phyloP scores from a whole-genome alignment of 1,140 invertebrate species.

The Temnothorax longispinosus region DNA sequence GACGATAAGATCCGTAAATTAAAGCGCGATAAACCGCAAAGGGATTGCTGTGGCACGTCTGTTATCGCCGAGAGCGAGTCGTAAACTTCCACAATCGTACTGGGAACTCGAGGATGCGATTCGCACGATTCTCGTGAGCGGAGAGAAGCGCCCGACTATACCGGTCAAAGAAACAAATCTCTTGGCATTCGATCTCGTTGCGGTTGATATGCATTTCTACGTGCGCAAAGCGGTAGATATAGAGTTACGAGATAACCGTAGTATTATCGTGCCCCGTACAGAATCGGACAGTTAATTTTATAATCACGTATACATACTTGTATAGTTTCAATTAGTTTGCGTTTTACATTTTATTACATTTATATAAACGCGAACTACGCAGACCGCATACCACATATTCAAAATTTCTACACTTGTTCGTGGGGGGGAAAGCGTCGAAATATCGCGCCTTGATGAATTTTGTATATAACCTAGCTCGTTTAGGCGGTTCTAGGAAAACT shows the following conservation, averaged over 20 bases:
- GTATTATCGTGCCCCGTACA: background rate
- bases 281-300: slow-evolving; percentile 6
- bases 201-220: background rate
- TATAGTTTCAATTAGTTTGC: background rate
- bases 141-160: background rate
- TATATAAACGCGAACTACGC: background rate
- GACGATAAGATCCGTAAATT: slow-evolving; percentile 25
- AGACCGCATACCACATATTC: background rate
- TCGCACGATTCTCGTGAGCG: background rate
- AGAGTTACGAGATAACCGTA: background rate
- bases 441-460: background rate
- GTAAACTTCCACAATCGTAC: slow-evolving; percentile 22
- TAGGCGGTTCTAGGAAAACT: background rate
- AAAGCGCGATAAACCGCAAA: slow-evolving; percentile 48
- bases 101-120: slow-evolving; percentile 38
- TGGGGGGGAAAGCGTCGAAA: background rate
- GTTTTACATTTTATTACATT: background rate
- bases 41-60: slow-evolving; percentile 12
- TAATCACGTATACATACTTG: background rate
- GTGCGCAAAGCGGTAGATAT: background rate
- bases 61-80: slow-evolving; percentile 10
- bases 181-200: background rate
- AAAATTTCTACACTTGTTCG: background rate
- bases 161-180: background rate
- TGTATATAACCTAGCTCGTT: background rate